Evolutionary conservation across 2,113 vertebrate species (phyloP).

Genomic region (Erythrolamprus reginae): DNA sequence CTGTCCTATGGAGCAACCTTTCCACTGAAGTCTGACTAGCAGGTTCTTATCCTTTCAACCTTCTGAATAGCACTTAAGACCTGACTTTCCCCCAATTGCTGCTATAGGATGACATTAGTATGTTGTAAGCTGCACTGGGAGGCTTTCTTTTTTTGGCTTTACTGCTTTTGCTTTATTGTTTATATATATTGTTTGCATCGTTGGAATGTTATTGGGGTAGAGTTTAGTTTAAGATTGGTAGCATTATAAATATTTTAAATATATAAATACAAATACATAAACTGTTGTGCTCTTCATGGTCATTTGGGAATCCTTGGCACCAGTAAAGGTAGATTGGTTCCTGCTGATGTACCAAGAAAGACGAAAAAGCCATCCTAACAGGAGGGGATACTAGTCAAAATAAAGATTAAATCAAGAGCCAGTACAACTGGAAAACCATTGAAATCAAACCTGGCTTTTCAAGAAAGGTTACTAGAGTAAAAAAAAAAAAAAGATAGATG

Average conservation of each 20-base stretch:
- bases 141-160: not conserved
- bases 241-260: not conserved
- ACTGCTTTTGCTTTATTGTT: not conserved
- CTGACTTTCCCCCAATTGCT: not conserved
- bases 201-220: not conserved
- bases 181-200: not conserved
- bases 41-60: not conserved
- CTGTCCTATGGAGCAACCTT: not conserved
- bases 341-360: not conserved
- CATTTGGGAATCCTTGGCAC: not conserved
- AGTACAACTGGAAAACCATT: not conserved
- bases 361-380: not conserved
- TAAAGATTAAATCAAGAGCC: not conserved
- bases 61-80: not conserved
- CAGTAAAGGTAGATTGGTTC: not conserved
- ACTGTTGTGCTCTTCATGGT: not conserved
- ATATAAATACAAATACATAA: not conserved
- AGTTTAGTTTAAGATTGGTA: not conserved
- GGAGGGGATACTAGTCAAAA: not conserved
- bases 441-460: not conserved
- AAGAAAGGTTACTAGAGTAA: not conserved
- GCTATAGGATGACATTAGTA: not conserved
- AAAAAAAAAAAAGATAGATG: not conserved
- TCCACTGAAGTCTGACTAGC: not conserved
- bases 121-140: not conserved